A percentile compares a stretch with the other conserved stretches of the same genome.
Evolutionary conservation across 1,140 invertebrate genomes (phyloP).

Genomic region (Venustaconcha ellipsiformis): DNA sequence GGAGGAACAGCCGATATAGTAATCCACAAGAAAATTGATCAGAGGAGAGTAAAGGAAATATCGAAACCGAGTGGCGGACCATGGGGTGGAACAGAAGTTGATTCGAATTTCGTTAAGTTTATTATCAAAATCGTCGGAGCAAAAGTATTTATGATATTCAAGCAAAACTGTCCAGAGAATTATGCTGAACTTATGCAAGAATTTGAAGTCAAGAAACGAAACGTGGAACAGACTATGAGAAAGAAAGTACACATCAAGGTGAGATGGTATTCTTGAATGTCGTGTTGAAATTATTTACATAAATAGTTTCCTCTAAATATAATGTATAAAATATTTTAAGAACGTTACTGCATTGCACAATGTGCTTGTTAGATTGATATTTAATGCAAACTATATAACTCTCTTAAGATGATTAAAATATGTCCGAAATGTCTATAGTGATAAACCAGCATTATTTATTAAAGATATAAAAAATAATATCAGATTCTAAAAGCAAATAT

Average conservation of each 20-base stretch:
- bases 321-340: too few species aligned
- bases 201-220: conserved; percentile 22
- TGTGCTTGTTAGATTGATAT: too few species aligned
- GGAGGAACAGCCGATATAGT: conserved; percentile 30
- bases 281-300: too few species aligned
- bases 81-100: conserved; percentile 25
- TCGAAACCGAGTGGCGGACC: conserved; percentile 20
- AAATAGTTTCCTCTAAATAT: too few species aligned
- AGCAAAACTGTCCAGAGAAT: conserved; percentile 5
- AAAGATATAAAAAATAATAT: too few species aligned
- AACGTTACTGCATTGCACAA: too few species aligned
- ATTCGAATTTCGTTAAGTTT: conserved; percentile 11
- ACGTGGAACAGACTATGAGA: background rate
- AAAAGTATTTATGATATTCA: conserved; percentile 5
- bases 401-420: too few species aligned
- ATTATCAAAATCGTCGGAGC: conserved; percentile 19
- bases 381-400: too few species aligned
- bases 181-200: conserved; percentile 23
- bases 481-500: too few species aligned
- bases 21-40: conserved; percentile 19
- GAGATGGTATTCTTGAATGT: too few species aligned
- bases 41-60: conserved; percentile 21
- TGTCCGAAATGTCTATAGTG: too few species aligned
- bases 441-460: too few species aligned
- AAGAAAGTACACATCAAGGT: conserved; percentile 6